Conservation (phyloP, 2,888 invertebrate genomes). For the Acrobasis suavella region DNA sequence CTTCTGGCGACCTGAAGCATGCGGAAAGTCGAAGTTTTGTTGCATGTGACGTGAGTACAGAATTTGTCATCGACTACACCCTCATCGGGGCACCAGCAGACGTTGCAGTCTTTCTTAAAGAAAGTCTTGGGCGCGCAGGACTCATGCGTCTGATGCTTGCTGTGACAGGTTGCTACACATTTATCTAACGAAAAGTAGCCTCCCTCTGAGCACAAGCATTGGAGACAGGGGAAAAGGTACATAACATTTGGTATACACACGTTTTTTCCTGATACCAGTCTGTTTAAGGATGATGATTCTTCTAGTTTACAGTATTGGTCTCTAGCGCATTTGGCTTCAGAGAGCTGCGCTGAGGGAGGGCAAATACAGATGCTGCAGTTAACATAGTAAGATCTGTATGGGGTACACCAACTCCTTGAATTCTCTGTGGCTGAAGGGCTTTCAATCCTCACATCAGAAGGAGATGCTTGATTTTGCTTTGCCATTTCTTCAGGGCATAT, state of each 20-base stretch:
- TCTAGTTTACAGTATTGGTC: constrained; percentile 56
- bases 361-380: constrained; percentile 70
- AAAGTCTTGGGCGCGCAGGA: constrained; percentile 58
- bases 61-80: constrained; percentile 47
- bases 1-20: constrained; percentile 41
- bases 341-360: constrained; percentile 59
- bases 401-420: constrained; percentile 50
- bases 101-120: constrained; percentile 59
- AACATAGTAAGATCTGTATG: constrained; percentile 62
- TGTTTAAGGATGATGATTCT: constrained; percentile 31
- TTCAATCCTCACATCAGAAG: not conserved
- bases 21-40: constrained; percentile 31
- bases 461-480: constrained; percentile 3
- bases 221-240: constrained; percentile 65
- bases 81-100: constrained; percentile 60
- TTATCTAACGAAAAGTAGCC: constrained; percentile 58
- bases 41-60: constrained; percentile 52
- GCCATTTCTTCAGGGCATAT: constrained; percentile 44
- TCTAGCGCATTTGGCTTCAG: constrained; percentile 61
- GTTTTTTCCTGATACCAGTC: constrained; percentile 39
- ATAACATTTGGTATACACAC: constrained; percentile 68
- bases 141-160: constrained; percentile 28
- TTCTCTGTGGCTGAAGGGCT: not conserved
- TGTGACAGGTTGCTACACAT: constrained; percentile 61
- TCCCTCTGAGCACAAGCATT: constrained; percentile 63